Conservation (phyloP, 2,797 vertebrate genomes). For the Emydoidea blandingii region DNA sequence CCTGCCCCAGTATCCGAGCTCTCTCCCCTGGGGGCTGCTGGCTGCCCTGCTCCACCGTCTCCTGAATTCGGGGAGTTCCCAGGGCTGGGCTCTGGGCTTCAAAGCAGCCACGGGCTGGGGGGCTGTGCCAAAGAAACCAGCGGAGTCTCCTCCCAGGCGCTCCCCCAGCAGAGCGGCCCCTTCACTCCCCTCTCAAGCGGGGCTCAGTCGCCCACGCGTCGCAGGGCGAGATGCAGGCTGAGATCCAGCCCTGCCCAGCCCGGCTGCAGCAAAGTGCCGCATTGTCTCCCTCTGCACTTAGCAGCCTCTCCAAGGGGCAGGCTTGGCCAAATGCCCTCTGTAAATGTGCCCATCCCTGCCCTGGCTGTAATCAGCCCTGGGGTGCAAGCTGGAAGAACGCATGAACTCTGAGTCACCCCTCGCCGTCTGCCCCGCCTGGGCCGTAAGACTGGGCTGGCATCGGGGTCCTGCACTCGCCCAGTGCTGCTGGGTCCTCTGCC, state of each 20-base stretch:
- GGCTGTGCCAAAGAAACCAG: not conserved
- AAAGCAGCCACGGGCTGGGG: not conserved
- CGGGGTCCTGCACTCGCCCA: not conserved
- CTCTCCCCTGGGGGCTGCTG: not conserved
- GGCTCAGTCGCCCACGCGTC: no score
- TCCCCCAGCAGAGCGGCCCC: no score
- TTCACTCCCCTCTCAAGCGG: not conserved
- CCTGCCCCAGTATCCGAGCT: not conserved
- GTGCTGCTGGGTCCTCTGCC: not conserved
- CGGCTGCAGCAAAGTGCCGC: no score
- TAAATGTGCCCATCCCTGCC: no score
- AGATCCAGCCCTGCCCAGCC: not conserved
- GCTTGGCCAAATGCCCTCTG: no score
- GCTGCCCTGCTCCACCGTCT: no score
- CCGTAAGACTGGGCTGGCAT: not conserved
- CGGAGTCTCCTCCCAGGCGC: not conserved
- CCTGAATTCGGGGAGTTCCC: not conserved
- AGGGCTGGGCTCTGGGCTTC: not conserved
- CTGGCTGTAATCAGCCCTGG: no score
- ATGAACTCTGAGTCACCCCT: not conserved
- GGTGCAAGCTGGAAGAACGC: no score
- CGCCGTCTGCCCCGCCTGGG: rapidly evolving
- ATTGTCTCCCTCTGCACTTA: no score
- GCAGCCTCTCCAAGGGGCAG: no score
- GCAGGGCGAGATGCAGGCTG: no score